Conservation (phyloP, 2,888 invertebrate genomes). For the Eupithecia subfuscata region DNA sequence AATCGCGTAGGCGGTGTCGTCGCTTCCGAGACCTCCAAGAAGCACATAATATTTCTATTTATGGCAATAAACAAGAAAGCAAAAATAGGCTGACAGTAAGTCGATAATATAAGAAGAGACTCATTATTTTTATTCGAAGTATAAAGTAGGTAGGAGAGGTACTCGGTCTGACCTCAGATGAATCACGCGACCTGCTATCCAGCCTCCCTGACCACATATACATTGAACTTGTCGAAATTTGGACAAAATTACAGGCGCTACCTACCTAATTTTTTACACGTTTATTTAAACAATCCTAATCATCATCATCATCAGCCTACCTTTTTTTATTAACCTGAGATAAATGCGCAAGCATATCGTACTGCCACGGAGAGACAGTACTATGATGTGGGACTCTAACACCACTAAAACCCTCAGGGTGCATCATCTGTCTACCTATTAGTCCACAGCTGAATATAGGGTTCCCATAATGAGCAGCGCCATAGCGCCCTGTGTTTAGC, state of each 20-base stretch:
- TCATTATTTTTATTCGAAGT: conserved; percentile 59
- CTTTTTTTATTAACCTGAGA: too few relatives aligned
- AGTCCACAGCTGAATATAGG: too few relatives aligned
- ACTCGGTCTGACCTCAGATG: conserved; percentile 63
- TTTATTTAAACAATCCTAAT: too few relatives aligned
- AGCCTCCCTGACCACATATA: conserved; percentile 39
- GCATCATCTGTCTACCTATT: too few relatives aligned
- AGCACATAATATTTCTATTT: conserved; percentile 14
- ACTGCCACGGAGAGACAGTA: too few relatives aligned
- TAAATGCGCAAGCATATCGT: too few relatives aligned
- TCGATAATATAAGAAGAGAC: conserved; percentile 49
- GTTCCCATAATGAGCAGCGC: too few relatives aligned
- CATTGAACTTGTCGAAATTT: conserved; percentile 44
- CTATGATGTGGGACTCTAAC: too few relatives aligned
- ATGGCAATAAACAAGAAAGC: conserved; percentile 9
- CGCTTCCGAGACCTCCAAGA: conserved; percentile 4
- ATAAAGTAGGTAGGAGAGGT: conserved; percentile 63
- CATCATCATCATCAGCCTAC: too few relatives aligned
- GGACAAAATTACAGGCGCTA: not conserved
- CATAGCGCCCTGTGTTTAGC: too few relatives aligned
- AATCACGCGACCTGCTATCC: conserved; percentile 68
- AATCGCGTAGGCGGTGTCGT: conserved; percentile 6
- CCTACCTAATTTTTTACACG: not conserved
- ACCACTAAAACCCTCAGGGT: too few relatives aligned
- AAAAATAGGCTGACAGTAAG: conserved; percentile 17